Evolutionary conservation across 2,888 invertebrate genomes (phyloP).

Genomic region (Allacma fusca): DNA sequence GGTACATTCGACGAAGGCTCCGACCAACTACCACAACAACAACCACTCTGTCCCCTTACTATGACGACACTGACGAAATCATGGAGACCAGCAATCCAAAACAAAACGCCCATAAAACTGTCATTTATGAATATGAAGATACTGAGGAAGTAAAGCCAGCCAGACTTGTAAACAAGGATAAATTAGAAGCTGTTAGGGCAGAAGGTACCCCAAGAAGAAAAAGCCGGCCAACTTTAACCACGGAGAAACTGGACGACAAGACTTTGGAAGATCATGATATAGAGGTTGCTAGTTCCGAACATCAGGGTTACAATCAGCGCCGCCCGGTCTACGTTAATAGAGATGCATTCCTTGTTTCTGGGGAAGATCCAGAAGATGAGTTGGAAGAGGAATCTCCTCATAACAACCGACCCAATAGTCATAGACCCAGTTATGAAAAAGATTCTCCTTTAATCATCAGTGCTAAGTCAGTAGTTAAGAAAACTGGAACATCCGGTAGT

Average conservation of each 20-base stretch:
- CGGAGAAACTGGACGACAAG: not conserved
- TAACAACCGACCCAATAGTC: not conserved
- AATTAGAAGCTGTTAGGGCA: not conserved
- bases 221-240: not conserved
- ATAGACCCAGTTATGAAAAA: not conserved
- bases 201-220: too few relatives aligned
- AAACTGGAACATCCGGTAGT: conserved; percentile 22
- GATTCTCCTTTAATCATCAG: conserved; percentile 29
- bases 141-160: not conserved
- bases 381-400: not conserved
- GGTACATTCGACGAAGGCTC: conserved; percentile 26
- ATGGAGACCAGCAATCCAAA: not conserved
- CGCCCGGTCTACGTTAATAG: conserved; percentile 17
- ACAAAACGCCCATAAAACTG: not conserved
- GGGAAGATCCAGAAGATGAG: conserved; percentile 14
- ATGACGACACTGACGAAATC: conserved; percentile 38
- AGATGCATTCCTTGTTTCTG: conserved; percentile 1
- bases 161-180: not conserved
- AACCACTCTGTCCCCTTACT: not conserved
- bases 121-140: conserved; percentile 23
- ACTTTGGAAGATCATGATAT: conserved; percentile 18
- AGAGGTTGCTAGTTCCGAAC: conserved; percentile 30
- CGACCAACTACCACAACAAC: conserved; percentile 18
- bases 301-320: not conserved
- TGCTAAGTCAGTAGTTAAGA: conserved; percentile 40